Conservation (phyloP, 1,140 invertebrate genomes). For the Anthonomus grandis region DNA sequence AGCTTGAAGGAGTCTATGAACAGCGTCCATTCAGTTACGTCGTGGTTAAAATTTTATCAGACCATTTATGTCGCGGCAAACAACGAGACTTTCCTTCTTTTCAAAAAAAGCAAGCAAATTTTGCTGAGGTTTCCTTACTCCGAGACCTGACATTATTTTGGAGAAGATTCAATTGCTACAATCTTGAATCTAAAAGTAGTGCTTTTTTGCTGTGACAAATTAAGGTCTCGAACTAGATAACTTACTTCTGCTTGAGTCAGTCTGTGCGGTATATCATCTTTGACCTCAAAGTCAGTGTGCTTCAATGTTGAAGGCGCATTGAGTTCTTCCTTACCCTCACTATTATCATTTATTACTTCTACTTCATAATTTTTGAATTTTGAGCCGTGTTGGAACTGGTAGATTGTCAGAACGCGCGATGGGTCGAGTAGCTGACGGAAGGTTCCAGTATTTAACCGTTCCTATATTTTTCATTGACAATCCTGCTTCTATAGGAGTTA, state of each 20-base stretch:
- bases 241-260: conserved; percentile 6
- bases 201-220: too few relatives aligned
- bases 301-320: background rate
- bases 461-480: conserved; percentile 11
- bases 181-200: too few relatives aligned
- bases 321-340: background rate
- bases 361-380: too few relatives aligned
- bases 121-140: background rate
- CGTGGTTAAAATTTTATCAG: background rate
- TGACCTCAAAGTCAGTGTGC: background rate
- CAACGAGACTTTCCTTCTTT: conserved; percentile 11
- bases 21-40: conserved; percentile 1
- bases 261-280: background rate
- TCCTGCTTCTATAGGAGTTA: too few relatives aligned
- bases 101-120: background rate
- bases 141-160: background rate
- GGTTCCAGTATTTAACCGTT: too few relatives aligned
- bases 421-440: too few relatives aligned
- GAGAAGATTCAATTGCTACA: conserved; percentile 8
- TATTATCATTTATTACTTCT: too few relatives aligned
- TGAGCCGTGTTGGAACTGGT: too few relatives aligned
- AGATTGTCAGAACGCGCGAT: conserved; percentile 1
- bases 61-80: conserved; percentile 7
- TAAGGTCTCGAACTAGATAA: conserved; percentile 3
- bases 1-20: conserved; percentile 19